These are phyloP conservation scores for Physocephala rufipes DNA, from an alignment of 2,888 invertebrate species.

Conservation along the genomic window DNA sequence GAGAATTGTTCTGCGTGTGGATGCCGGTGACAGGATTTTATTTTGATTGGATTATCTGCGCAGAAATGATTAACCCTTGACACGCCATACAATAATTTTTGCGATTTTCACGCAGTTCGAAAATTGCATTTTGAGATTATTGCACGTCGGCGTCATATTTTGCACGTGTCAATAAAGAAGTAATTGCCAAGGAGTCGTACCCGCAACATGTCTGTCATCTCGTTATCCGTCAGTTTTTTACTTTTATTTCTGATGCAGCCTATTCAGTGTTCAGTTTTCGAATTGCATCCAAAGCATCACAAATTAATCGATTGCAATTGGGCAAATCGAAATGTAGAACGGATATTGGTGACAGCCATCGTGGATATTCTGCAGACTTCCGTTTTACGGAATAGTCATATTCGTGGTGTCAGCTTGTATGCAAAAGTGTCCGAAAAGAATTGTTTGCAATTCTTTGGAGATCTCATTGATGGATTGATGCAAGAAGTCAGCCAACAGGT, in stretches of 20 bases:
- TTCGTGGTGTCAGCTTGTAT: slow-evolving; percentile 43
- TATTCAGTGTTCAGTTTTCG: too few relatives aligned
- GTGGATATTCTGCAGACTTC: slow-evolving; percentile 40
- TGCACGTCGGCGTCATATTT: too few relatives aligned
- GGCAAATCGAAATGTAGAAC: not conserved
- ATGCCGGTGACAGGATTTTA: too few relatives aligned
- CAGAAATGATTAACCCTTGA: not conserved
- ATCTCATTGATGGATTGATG: slow-evolving; percentile 43
- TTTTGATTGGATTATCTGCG: not conserved
- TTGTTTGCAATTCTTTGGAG: slow-evolving; percentile 41
- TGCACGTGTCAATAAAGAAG: too few relatives aligned
- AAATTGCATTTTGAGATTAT: too few relatives aligned
- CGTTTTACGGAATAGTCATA: slow-evolving; percentile 31
- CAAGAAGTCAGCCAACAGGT: slow-evolving; percentile 28
- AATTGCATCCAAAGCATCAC: too few relatives aligned
- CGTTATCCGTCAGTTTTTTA: too few relatives aligned
- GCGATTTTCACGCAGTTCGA: not conserved
- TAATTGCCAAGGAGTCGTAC: too few relatives aligned
- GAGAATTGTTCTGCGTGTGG: too few relatives aligned
- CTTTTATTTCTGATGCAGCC: too few relatives aligned
- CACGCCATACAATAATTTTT: slow-evolving; percentile 8
- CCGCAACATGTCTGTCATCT: too few relatives aligned
- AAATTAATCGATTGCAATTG: too few relatives aligned
- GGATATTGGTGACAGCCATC: slow-evolving; percentile 39
- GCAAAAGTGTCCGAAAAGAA: slow-evolving; percentile 22